phyloP scores from a whole-genome alignment of 2,888 invertebrate species.

The Mechanitis messenoides region DNA sequence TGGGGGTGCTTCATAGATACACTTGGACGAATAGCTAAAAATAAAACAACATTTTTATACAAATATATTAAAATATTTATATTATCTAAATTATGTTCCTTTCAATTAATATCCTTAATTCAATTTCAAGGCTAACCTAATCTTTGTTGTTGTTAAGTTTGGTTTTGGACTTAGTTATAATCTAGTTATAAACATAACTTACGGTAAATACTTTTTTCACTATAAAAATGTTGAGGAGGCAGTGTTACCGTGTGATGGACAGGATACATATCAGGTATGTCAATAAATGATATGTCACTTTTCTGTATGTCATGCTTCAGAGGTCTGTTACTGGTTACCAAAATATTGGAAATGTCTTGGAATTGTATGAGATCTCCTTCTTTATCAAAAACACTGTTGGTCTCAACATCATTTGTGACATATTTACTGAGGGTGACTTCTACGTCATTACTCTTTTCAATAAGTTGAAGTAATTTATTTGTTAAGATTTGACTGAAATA shows the following conservation, averaged over 20 bases:
- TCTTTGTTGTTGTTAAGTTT: constrained; percentile 5
- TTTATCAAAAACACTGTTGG: constrained; percentile 77
- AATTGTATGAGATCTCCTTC: constrained; percentile 80
- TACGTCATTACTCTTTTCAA: constrained; percentile 79
- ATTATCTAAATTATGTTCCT: too few relatives aligned
- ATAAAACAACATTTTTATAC: constrained; percentile 4
- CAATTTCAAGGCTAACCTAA: not conserved
- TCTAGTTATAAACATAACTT: constrained; percentile 56
- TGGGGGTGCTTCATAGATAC: constrained; percentile 80
- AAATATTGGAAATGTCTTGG: constrained; percentile 78
- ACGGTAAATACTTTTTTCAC: constrained; percentile 81
- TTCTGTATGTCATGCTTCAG: constrained; percentile 71
- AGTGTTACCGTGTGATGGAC: constrained; percentile 83
- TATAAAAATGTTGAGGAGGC: constrained; percentile 79
- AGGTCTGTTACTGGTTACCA: constrained; percentile 80
- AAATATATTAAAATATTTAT: too few relatives aligned
- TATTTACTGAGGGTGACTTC: constrained; percentile 74
- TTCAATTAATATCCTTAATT: too few relatives aligned
- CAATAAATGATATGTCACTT: constrained; percentile 67
- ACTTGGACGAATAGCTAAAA: constrained; percentile 69
- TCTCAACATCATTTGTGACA: constrained; percentile 76
- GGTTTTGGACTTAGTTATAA: not conserved
- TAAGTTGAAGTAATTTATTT: constrained; percentile 80
- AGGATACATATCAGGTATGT: constrained; percentile 85
- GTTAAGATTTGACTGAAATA: constrained; percentile 79